phyloP scores from a whole-genome alignment of 1,140 invertebrate species.

The Nilaparvata lugens region DNA sequence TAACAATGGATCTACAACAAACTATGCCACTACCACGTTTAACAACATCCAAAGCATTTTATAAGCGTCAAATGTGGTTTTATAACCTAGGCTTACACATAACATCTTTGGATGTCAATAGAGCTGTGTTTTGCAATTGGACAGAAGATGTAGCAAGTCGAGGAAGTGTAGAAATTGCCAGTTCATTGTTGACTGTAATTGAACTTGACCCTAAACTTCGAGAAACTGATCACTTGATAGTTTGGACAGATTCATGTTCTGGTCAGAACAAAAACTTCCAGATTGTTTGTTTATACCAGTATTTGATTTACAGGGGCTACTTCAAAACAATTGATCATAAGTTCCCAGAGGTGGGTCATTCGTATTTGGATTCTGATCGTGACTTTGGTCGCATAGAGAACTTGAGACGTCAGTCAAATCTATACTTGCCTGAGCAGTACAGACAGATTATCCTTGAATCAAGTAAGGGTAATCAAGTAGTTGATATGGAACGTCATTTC shows the following conservation, averaged over 20 bases:
- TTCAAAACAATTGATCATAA: no score
- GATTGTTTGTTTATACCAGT: conserved; percentile 8
- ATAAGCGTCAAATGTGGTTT: not conserved
- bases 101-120: not conserved
- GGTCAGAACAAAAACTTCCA: conserved; percentile 9
- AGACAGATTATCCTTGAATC: conserved; percentile 1
- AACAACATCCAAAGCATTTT: conserved; percentile 4
- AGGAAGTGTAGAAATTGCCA: not conserved
- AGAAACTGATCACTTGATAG: not conserved
- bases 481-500: not conserved
- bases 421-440: conserved; percentile 3
- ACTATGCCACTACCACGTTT: not conserved
- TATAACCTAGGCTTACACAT: conserved; percentile 3
- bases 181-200: not conserved
- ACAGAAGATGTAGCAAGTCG: not conserved
- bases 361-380: conserved; percentile 1
- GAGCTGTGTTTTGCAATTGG: not conserved
- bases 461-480: not conserved
- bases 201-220: not conserved
- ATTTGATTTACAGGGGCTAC: not conserved
- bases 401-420: not conserved
- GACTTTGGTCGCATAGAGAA: conserved; percentile 4
- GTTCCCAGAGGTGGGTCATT: conserved; percentile 7
- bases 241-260: not conserved
- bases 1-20: conserved; percentile 5